Evolutionary conservation across 2,888 invertebrate species (phyloP).

Genomic region (Andrena marginata): DNA sequence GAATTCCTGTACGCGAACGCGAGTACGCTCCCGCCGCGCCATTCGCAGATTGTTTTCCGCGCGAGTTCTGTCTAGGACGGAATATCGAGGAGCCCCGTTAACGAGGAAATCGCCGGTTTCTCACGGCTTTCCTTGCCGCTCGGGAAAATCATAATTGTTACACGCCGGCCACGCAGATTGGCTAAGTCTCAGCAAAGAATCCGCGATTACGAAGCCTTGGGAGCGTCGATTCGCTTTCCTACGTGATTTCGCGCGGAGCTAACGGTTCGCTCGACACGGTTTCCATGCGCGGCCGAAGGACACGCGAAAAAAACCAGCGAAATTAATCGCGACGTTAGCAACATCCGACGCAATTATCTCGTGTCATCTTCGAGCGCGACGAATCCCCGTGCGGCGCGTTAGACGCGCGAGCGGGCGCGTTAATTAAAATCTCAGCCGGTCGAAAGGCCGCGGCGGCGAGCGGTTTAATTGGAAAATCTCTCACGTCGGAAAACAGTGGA

Average conservation of each 20-base stretch:
- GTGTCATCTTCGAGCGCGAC: background rate
- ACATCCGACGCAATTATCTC: slow-evolving; percentile 12
- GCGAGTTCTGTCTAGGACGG: background rate
- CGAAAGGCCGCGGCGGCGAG: background rate
- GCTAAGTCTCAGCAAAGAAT: slow-evolving; percentile 34
- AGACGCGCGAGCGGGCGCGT: slow-evolving; percentile 6
- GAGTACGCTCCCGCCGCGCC: background rate
- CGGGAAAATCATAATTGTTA: slow-evolving; percentile 26
- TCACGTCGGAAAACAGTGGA: slow-evolving; percentile 1
- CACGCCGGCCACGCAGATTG: no score
- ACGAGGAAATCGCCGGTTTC: slow-evolving; percentile 31
- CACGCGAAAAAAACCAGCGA: slow-evolving; percentile 12
- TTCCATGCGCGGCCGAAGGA: background rate
- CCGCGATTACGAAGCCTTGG: slow-evolving; percentile 21
- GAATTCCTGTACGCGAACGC: slow-evolving; percentile 1
- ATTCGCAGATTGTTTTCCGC: background rate
- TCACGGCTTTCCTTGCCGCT: slow-evolving; percentile 23
- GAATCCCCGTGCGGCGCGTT: slow-evolving; percentile 7
- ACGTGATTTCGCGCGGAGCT: slow-evolving; percentile 31
- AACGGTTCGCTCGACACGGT: background rate
- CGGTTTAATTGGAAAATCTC: slow-evolving; percentile 27
- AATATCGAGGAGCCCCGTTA: background rate
- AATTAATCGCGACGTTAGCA: slow-evolving; percentile 12
- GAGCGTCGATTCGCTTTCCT: slow-evolving; percentile 4
- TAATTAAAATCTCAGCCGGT: slow-evolving; percentile 34